Base-by-base conservation (phyloP, 2,888 invertebrate genomes). In the Coelinius sp. region DNA sequence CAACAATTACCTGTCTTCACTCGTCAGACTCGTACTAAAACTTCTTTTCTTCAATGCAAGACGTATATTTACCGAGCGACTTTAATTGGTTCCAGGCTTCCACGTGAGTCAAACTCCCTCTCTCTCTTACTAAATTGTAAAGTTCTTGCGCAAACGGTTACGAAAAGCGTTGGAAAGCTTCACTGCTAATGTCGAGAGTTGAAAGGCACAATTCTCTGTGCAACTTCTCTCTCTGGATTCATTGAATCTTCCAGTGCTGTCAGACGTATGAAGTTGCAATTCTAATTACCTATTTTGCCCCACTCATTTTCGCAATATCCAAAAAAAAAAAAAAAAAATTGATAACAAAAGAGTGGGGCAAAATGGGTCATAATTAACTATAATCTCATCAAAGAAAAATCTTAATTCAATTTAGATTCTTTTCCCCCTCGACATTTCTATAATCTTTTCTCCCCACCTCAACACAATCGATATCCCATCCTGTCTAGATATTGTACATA, bases 61-160 rank as follows among this genome's bases (percentile, higher is more conserved):
- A 59, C 31, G 35, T 59, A 59, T 59, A 59, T 59, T 59, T 59
- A 59, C 31, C 31, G 31, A 59, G 59, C 31, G 59, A 59, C 59
- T 59, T 59, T 59, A 59, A 59, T 59, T 59, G 59, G 59, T 59
- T 31, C 59, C 59, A 59, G 31, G 59, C 20, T 59, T 59, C 10
- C 59, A 31, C 17, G 59, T 35, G 59, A 35, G 27, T 17, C 31
- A 0, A 6, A 10, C 20, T 53, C 5, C 53, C 53, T 53, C 25
- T 52, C 25, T 25, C 25, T 53, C 25, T 7, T 20, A 17, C 56
- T 27, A n/a, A 3, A 14, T 44, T 49, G 7, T 14, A 14, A 59
- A 59, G 59, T 59, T 59, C 31, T 59, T 59, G 35, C 31, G 59
- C 59, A 59, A 59, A 59, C 35, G 59, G 46, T 49, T 49, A 59